Evolutionary conservation across 2,113 vertebrate species (phyloP).

Genomic region (Phyllostomus discolor): DNA sequence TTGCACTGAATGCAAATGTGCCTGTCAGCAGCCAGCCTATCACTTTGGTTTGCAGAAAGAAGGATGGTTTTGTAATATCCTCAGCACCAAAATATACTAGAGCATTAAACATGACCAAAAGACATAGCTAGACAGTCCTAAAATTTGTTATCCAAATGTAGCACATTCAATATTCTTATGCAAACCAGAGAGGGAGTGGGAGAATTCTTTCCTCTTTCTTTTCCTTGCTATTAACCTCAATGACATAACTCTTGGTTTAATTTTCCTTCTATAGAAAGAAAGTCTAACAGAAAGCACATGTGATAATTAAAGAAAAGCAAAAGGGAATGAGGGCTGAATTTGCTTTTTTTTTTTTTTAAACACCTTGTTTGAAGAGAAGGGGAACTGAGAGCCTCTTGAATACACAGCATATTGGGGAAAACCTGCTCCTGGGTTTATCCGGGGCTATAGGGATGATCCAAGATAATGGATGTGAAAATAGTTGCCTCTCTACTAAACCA

Average conservation of each 20-base stretch:
- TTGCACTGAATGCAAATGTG: neutral
- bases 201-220: conserved; percentile 30
- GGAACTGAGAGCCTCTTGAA: neutral
- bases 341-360: neutral
- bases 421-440: neutral
- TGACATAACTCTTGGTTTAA: neutral
- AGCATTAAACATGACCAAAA: neutral
- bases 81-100: neutral
- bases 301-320: neutral
- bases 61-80: neutral
- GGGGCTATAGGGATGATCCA: neutral
- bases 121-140: neutral
- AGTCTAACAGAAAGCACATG: neutral
- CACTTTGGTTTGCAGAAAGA: neutral
- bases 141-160: neutral
- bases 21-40: neutral
- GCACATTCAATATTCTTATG: neutral
- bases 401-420: neutral
- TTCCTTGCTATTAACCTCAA: conserved; percentile 3
- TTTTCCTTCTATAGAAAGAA: conserved; percentile 29
- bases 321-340: neutral
- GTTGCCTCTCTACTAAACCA: neutral
- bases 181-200: conserved; percentile 17
- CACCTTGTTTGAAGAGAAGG: neutral
- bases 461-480: neutral